Base-by-base conservation (phyloP, 1,140 invertebrate species). In the Phthorimaea operculella region DNA sequence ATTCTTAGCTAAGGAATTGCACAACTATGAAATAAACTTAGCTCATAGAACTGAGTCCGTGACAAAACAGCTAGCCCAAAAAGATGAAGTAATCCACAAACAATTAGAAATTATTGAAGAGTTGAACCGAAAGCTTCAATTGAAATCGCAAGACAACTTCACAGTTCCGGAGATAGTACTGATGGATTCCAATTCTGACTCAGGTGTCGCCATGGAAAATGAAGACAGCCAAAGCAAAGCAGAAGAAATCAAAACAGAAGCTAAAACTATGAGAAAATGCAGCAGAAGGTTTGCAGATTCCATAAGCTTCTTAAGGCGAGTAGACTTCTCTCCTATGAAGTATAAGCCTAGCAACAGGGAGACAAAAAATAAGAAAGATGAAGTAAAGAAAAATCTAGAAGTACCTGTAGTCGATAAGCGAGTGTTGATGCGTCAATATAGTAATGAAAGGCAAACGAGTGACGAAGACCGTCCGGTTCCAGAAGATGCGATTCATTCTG, bases 261-360 rank as follows among this genome's bases (percentile, higher is more conserved):
- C 63, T 1, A 84, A 83, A 72, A 49, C 75, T 0, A 63, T 62
- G n/a, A 68, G 76, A 57, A 84, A 84, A 70, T 76, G 68, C 51
- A 81, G 78, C 52, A 71, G 76, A 61, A 68, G 71, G 33, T 83
- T 84, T 54, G 76, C 75, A 11, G 81, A 84, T 52, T 74, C 79
- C 0, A 84, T 84, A 12, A 79, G 74, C 58, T 83, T 81, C 57
- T 60, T 84, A 16, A 66, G 79, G n/a, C 60, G 79, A 60, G 79
- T 84, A 11, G 81, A 84, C 62, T 84, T 84, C 55, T 84, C 81
- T n/a, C 79, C 79, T n/a, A 84, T 82, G 69, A 84, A 84, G 66
- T 83, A 83, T 54, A 84, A 84, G 53, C 76, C 79, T 11, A 64
- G 64, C 45, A 76, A 72, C 58, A 53, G 72, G 3, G 74, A 76